These are phyloP conservation scores for Spatula versicolor DNA, from an alignment of 2,797 vertebrate species.

Conservation along the genomic window DNA sequence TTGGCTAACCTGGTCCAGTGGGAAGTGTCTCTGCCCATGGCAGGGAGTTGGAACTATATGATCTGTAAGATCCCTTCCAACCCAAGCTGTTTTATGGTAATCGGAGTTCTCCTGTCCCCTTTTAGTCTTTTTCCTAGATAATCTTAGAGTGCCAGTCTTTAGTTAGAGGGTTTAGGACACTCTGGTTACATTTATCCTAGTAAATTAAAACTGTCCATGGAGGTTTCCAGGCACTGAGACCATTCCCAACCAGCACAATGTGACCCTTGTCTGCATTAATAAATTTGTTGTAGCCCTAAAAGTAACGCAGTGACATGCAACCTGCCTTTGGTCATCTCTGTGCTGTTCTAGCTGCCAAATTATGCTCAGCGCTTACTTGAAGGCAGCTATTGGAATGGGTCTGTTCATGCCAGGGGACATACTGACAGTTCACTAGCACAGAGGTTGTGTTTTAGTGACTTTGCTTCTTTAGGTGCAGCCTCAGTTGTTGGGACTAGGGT, in stretches of 20 bases:
- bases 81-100: too few species aligned
- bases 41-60: too few species aligned
- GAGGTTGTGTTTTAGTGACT: neutral
- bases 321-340: neutral
- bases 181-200: neutral
- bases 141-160: neutral
- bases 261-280: neutral
- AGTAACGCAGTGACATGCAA: neutral
- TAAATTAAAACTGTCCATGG: neutral
- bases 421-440: neutral
- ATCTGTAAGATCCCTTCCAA: too few species aligned
- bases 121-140: neutral
- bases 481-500: neutral
- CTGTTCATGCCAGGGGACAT: neutral
- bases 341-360: neutral
- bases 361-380: neutral
- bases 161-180: neutral
- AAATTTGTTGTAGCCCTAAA: neutral
- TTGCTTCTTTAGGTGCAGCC: neutral
- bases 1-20: too few species aligned
- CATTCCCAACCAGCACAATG: neutral
- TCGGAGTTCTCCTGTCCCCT: too few species aligned
- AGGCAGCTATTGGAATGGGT: neutral
- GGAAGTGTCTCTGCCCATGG: too few species aligned
- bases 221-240: neutral